These are phyloP conservation scores for Diarsia dahlii DNA, from an alignment of 2,888 invertebrate species.

Conservation along the genomic window DNA sequence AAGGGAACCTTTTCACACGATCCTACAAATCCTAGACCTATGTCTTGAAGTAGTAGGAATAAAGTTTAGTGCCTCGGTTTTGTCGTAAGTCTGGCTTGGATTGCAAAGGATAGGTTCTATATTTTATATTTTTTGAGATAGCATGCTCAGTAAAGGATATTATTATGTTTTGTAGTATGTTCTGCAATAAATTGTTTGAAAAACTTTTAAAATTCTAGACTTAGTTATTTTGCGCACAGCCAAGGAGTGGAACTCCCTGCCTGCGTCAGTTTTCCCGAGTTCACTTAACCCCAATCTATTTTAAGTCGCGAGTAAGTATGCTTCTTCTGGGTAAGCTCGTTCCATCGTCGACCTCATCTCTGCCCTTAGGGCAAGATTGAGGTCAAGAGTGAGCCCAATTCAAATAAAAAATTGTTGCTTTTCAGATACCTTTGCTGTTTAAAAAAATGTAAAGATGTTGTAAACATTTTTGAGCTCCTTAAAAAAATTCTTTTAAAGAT, in stretches of 20 bases:
- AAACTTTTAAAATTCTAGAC: not conserved
- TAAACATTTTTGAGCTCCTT: not conserved
- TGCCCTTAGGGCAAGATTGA: too few relatives aligned
- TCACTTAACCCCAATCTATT: too few relatives aligned
- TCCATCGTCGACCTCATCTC: too few relatives aligned
- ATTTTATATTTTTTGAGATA: slow-evolving; percentile 1
- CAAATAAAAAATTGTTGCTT: too few relatives aligned
- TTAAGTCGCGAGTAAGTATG: too few relatives aligned
- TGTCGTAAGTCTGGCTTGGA: slow-evolving; percentile 1
- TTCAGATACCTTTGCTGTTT: not conserved
- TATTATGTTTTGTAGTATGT: not conserved
- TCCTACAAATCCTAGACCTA: slow-evolving; percentile 29
- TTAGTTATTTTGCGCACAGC: too few relatives aligned
- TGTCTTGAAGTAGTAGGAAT: slow-evolving; percentile 35
- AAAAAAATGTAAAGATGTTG: not conserved
- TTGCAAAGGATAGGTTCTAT: slow-evolving; percentile 13
- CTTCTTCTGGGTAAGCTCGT: too few relatives aligned
- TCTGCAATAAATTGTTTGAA: not conserved
- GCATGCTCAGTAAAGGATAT: not conserved
- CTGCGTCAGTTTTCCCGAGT: too few relatives aligned
- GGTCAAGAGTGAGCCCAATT: too few relatives aligned
- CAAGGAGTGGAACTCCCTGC: too few relatives aligned
- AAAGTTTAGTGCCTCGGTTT: slow-evolving; percentile 35
- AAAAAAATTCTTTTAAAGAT: not conserved
- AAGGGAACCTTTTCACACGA: slow-evolving; percentile 43